phyloP scores from a whole-genome alignment of 53 echinoderm and acorn worm genomes.

The Arbacia lixula region DNA sequence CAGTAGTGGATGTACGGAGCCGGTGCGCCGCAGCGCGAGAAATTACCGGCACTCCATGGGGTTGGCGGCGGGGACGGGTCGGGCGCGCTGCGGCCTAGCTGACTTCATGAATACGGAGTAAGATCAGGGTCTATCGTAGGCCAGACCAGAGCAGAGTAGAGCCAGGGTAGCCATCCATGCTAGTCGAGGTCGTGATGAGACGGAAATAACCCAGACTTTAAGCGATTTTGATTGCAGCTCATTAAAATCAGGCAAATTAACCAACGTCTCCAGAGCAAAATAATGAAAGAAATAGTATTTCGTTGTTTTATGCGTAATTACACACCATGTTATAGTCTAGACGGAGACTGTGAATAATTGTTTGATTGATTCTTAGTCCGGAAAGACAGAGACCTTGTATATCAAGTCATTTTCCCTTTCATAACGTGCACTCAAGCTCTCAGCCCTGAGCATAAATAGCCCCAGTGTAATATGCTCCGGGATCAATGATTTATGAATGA shows the following conservation, averaged over 20 bases:
- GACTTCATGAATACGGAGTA: too few species aligned
- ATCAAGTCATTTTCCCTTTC: too few species aligned
- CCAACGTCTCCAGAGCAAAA: too few species aligned
- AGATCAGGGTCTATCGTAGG: neutral
- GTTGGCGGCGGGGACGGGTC: slow-evolving; percentile 45
- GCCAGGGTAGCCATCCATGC: too few species aligned
- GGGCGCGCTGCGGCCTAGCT: slow-evolving; percentile 12
- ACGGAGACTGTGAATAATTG: neutral
- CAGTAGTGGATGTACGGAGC: neutral
- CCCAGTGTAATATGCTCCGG: too few species aligned
- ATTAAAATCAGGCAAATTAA: slow-evolving; percentile 35
- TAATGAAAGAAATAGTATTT: too few species aligned
- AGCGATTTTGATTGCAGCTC: slow-evolving; percentile 7
- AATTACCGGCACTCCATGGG: slow-evolving; percentile 46
- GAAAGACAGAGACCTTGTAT: too few species aligned
- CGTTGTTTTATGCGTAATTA: too few species aligned
- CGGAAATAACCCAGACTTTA: slow-evolving; percentile 33
- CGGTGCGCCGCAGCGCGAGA: slow-evolving; percentile 26
- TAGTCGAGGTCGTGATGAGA: neutral
- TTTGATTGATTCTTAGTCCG: neutral
- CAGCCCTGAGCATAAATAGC: too few species aligned
- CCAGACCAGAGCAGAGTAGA: neutral
- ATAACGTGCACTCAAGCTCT: too few species aligned
- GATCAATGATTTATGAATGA: too few species aligned
- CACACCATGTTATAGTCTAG: too few species aligned